Conservation (phyloP, 2,113 vertebrate species). For the Dipodomys merriami region DNA sequence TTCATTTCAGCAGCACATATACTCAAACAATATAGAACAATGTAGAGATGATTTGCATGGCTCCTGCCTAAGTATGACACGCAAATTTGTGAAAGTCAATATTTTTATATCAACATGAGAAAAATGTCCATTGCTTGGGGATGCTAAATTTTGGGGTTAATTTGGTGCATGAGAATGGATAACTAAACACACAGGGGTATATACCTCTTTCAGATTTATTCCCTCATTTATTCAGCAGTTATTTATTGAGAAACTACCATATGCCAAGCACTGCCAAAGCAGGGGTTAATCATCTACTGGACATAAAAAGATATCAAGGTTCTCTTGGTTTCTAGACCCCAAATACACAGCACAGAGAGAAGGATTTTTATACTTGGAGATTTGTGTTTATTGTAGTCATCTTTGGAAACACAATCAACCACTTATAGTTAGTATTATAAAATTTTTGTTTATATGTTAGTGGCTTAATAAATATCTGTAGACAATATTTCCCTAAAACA, state of each 20-base stretch:
- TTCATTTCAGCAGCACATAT: no score
- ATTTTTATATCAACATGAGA: neutral
- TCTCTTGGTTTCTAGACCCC: neutral
- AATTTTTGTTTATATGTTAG: conserved; percentile 27
- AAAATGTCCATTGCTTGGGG: conserved; percentile 4
- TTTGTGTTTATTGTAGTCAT: neutral
- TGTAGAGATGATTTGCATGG: no score
- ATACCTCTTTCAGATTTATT: conserved; percentile 20
- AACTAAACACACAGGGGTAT: neutral
- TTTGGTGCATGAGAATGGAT: neutral
- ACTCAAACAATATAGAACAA: no score
- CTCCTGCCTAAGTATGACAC: no score
- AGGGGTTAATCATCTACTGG: conserved; percentile 28
- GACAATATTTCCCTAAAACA: conserved; percentile 8
- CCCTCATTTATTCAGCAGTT: conserved; percentile 16
- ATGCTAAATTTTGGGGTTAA: neutral
- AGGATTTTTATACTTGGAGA: conserved; percentile 21
- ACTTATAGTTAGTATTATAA: neutral
- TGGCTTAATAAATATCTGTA: conserved; percentile 41
- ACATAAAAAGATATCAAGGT: neutral
- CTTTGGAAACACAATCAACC: conserved; percentile 27
- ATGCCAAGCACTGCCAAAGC: neutral
- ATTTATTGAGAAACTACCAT: conserved; percentile 30
- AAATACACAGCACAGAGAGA: neutral
- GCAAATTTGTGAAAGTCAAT: no score